A percentile compares a stretch with the other conserved stretches of the same genome.
Conservation (phyloP, 2,888 invertebrate genomes). For the Agrochola lota region DNA sequence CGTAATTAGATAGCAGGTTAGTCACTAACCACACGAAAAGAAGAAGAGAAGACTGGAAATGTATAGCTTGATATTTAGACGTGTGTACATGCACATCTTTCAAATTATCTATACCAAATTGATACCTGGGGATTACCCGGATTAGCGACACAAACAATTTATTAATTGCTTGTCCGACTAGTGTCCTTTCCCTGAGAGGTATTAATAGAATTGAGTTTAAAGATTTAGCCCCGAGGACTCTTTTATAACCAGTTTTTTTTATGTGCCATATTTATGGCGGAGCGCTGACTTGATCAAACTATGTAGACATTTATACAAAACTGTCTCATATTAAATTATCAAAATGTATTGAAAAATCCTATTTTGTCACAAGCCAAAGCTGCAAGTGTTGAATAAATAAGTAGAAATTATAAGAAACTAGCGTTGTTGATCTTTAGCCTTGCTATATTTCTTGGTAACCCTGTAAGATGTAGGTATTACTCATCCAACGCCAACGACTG, state of each 20-base stretch:
- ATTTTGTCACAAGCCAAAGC: not conserved
- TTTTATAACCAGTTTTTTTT: not conserved
- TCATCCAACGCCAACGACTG: constrained; percentile 5
- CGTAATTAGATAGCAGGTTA: too few species aligned
- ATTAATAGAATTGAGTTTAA: not conserved
- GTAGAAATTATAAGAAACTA: constrained; percentile 5
- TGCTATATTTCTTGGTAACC: constrained; percentile 15
- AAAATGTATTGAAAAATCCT: not conserved
- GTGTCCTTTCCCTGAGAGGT: not conserved
- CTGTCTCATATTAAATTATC: not conserved
- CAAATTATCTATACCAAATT: not conserved
- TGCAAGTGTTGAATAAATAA: not conserved
- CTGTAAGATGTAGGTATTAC: constrained; percentile 14
- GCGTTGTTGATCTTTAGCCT: constrained; percentile 2
- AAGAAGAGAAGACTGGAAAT: too few species aligned
- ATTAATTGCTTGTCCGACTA: not conserved
- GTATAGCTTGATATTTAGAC: too few species aligned
- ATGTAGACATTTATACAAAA: not conserved
- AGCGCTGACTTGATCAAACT: not conserved
- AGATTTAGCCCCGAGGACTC: not conserved
- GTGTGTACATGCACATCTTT: not conserved
- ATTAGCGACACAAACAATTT: not conserved
- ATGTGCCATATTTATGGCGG: not conserved
- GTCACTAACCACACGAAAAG: too few species aligned
- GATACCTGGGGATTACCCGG: not conserved